Evolutionary conservation across 64 coral and sea anemone genomes (phyloP), one percentile per base, ranked within the genome.

Genomic region (Acropora yongei): DNA sequence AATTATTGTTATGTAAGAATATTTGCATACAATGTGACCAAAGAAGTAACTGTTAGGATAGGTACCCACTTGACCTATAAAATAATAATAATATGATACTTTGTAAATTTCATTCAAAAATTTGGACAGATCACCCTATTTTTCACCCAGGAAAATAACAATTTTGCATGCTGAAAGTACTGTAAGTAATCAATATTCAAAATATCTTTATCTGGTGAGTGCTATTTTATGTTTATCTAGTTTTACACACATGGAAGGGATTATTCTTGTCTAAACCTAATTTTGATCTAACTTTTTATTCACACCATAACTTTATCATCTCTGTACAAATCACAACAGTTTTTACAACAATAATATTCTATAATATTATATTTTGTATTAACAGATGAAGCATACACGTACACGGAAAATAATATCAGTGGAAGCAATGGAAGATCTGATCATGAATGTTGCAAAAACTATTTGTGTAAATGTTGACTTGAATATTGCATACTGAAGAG

Each of bases 241-340:
- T 78, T 78, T 48, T 78, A 48, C 49, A 78, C 75, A 78, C 0
- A 16, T 49, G 49, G 13, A 44, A 78, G 16, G 75, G 10, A 47
- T 48, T 78, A 14, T 44, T 47, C 4, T 78, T 76, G 41, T 42
- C 74, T 18, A 49, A 78, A 78, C 45, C 44, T 78, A 0, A 48
- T 13, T 17, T 17, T 41, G 11, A 3, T 6, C 14, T 46, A 18
- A 78, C 2, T 47, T 5, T 78, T 78, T 78, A 48, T 47, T 78
- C 2, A 78, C 16, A 78, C 49, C 49, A 48, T 78, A 63, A 10
- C 3, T 3, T 76, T 44, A 66, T 76, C 43, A 76, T 76, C 13
- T 78, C 75, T 78, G 17, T 78, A 78, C 44, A 78, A 78, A 48
- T 16, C 12, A 46, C 14, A 78, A 78, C 12, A 7, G 60, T 78